Evolutionary conservation across 2,113 vertebrate genomes (phyloP).

Genomic region (Brachypodius melanocephalos): DNA sequence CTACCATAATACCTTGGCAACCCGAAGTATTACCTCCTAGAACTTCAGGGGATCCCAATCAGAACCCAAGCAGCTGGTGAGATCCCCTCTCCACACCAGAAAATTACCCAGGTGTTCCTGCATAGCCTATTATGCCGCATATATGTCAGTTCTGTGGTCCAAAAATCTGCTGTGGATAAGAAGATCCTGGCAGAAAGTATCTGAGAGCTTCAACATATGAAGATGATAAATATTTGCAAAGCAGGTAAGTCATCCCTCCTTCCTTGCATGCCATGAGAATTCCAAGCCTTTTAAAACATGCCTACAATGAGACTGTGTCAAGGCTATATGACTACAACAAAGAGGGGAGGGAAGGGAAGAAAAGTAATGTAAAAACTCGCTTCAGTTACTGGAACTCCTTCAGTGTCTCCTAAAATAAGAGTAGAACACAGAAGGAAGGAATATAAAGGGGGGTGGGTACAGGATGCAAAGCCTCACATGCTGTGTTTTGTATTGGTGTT

Average conservation of each 20-base stretch:
- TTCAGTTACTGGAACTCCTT: neutral
- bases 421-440: neutral
- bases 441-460: rapidly evolving
- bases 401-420: neutral
- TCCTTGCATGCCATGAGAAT: neutral
- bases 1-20: neutral
- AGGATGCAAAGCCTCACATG: neutral
- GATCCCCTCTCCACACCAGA: neutral
- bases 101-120: neutral
- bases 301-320: neutral
- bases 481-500: neutral
- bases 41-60: neutral
- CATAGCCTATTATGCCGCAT: neutral
- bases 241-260: neutral
- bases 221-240: neutral
- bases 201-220: neutral
- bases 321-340: neutral
- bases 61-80: neutral
- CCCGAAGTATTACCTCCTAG: neutral
- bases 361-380: neutral
- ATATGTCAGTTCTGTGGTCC: neutral
- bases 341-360: neutral
- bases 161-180: neutral
- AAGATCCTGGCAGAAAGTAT: neutral
- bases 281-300: neutral